A percentile compares a stretch with the other conserved stretches of the same genome.
phyloP scores from a whole-genome alignment of 2,113 vertebrate species.

The Corvus hawaiiensis region DNA sequence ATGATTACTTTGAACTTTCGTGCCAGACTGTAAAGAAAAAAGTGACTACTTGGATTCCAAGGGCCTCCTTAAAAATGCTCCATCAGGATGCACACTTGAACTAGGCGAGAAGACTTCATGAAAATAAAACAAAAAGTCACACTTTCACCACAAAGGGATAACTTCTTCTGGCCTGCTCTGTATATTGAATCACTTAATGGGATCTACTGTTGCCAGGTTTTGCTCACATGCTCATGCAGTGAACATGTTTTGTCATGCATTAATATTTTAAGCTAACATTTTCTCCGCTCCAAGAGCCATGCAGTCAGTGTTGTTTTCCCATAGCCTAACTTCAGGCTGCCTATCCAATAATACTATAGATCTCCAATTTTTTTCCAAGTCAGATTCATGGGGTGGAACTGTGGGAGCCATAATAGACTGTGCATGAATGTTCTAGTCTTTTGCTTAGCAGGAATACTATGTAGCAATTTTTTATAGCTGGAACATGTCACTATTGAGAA shows the following conservation, averaged over 20 bases:
- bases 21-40: accelerated
- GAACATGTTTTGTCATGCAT: neutral
- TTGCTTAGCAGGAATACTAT: neutral
- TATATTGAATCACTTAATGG: neutral
- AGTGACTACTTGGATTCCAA: neutral
- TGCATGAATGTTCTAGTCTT: neutral
- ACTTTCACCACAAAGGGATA: neutral
- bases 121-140: neutral
- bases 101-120: neutral
- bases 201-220: neutral
- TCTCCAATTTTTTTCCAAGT: neutral
- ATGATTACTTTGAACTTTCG: neutral
- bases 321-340: neutral
- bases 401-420: neutral
- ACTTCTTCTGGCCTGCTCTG: neutral
- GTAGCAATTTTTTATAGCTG: neutral
- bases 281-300: neutral
- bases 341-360: neutral
- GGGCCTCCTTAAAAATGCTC: neutral
- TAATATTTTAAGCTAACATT: neutral
- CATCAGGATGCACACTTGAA: neutral
- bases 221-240: neutral
- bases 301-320: neutral
- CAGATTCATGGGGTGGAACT: neutral
- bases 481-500: neutral